Percentiles rank a stretch among this genome's conserved stretches.
Evolutionary conservation across 35 echinoderm and acorn worm species (phyloP).

Genomic region (Lytechinus pictus): DNA sequence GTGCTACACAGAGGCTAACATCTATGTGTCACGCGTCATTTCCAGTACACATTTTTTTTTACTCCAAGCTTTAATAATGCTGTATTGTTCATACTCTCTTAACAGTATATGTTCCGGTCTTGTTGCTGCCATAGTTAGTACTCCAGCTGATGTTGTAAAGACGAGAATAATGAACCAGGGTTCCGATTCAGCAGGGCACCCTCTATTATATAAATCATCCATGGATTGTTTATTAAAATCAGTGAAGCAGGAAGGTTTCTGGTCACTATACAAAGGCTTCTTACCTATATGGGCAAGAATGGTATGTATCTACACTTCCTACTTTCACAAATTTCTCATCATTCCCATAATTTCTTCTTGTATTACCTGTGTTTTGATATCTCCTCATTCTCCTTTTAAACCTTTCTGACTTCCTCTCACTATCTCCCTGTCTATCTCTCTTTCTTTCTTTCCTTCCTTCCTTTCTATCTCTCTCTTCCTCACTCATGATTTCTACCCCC

Average conservation of each 20-base stretch:
- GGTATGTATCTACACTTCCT: slow-evolving; percentile 55
- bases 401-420: too few relatives aligned
- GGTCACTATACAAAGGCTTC: slow-evolving; percentile 93
- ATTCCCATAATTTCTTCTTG: too few relatives aligned
- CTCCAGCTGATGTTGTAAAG: slow-evolving; percentile 96
- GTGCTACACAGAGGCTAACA: too few relatives aligned
- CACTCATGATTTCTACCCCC: too few relatives aligned
- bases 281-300: slow-evolving; percentile 97
- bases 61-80: not conserved
- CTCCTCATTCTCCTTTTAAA: too few relatives aligned
- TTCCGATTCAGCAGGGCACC: slow-evolving; percentile 66
- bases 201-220: slow-evolving; percentile 89
- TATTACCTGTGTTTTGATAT: too few relatives aligned
- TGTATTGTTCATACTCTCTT: not conserved
- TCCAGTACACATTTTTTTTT: not conserved
- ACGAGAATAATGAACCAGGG: slow-evolving; percentile 98
- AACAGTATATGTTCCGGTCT: slow-evolving; percentile 77
- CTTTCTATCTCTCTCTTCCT: not conserved
- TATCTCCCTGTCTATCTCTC: too few relatives aligned
- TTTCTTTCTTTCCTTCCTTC: not conserved
- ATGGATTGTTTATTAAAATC: slow-evolving; percentile 90
- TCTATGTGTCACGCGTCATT: too few relatives aligned
- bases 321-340: not conserved
- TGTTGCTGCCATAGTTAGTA: slow-evolving; percentile 89
- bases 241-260: slow-evolving; percentile 86